Evolutionary conservation across 2,888 invertebrate species (phyloP).

Genomic region (Polydrusus cervinus): DNA sequence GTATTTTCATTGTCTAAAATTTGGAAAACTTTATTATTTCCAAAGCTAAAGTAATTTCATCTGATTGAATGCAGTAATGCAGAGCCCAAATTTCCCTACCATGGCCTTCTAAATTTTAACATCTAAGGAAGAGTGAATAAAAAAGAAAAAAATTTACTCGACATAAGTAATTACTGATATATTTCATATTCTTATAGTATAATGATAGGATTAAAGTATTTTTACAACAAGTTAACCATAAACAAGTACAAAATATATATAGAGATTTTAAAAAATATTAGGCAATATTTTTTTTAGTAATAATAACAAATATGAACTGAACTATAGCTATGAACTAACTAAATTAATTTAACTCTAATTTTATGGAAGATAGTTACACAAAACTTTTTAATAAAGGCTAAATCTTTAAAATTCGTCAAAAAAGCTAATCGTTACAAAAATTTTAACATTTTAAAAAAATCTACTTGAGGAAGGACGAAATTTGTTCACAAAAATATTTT

Average conservation of each 20-base stretch:
- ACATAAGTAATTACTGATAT: conserved; percentile 5
- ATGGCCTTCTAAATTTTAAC: too few relatives aligned
- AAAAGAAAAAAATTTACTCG: not conserved
- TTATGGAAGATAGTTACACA: conserved; percentile 13
- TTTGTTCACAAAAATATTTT: conserved; percentile 48
- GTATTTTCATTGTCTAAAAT: too few relatives aligned
- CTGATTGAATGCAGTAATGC: too few relatives aligned
- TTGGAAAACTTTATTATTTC: too few relatives aligned
- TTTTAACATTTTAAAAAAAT: conserved; percentile 22
- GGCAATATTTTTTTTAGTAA: conserved; percentile 13
- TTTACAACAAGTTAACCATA: conserved; percentile 29
- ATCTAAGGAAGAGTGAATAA: too few relatives aligned
- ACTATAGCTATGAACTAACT: conserved; percentile 26
- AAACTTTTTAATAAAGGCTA: conserved; percentile 3
- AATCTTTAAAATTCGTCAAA: conserved; percentile 14
- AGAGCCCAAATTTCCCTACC: too few relatives aligned
- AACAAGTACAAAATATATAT: conserved; percentile 50
- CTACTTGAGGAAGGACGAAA: conserved; percentile 43
- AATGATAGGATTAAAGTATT: conserved; percentile 13
- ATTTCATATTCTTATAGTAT: conserved; percentile 16
- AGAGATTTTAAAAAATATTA: conserved; percentile 41
- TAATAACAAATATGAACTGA: not conserved
- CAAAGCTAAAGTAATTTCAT: too few relatives aligned
- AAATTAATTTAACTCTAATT: not conserved
- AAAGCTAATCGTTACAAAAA: conserved; percentile 22